A percentile compares a stretch with the other conserved stretches of the same genome.
Evolutionary conservation across 1,140 invertebrate genomes (phyloP).

Genomic region (Ruditapes philippinarum): DNA sequence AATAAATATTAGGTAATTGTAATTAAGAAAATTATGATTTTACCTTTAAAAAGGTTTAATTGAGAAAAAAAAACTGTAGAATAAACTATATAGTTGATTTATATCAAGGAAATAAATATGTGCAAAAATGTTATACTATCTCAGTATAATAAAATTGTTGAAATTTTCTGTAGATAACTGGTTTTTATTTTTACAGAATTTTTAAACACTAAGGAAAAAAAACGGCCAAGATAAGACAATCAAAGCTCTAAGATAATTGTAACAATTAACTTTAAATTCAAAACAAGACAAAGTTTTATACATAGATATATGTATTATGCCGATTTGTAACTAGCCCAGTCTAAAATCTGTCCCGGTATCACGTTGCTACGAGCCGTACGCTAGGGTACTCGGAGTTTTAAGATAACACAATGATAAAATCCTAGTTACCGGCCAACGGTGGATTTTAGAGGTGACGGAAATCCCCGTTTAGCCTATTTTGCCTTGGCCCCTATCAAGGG

Average conservation of each 20-base stretch:
- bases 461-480: slow-evolving; percentile 65
- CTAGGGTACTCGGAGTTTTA: slow-evolving; percentile 9
- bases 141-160: no score
- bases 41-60: no score
- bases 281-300: slow-evolving; percentile 8
- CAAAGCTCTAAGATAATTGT: neutral
- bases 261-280: neutral
- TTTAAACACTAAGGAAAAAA: no score
- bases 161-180: no score
- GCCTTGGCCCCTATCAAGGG: slow-evolving; percentile 52
- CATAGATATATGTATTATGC: neutral
- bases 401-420: slow-evolving; percentile 59
- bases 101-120: no score
- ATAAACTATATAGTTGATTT: no score
- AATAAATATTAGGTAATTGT: no score
- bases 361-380: slow-evolving; percentile 38
- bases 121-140: no score
- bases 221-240: neutral
- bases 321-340: neutral
- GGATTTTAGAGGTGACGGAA: slow-evolving; percentile 63
- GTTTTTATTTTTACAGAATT: no score
- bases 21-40: no score
- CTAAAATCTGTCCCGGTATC: slow-evolving; percentile 27
- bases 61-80: no score
- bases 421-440: slow-evolving; percentile 53